Base-by-base conservation (phyloP, 2,113 vertebrate genomes). In the Siniperca knerii region DNA sequence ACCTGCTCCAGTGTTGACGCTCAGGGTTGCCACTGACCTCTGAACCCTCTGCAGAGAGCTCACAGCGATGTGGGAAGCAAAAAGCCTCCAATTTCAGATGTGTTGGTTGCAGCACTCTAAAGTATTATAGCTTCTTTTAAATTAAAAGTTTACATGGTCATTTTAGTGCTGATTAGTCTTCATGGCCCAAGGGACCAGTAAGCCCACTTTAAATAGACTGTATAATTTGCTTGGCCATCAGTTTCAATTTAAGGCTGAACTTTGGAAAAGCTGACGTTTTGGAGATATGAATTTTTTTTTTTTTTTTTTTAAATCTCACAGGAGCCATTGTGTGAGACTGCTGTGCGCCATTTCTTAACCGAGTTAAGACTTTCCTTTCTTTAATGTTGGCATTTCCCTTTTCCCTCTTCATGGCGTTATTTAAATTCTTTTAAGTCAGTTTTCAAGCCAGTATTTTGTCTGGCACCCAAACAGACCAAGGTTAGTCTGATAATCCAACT, bases 111-210 rank as follows among this genome's bases (percentile, higher is more conserved):
- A 37, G 48, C n/a, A 0, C 23, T 58, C 5, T 55, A 1, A 25
- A 15, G 48, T 15, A 20, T 54, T 35, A 4, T 23, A 8, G 62
- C 54, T 65, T 60, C 44, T 57, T 71, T 69, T 23, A 44, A 73
- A 33, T 55, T 33, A 16, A 84, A 67, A n/a, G 16, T 85, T 29
- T 2, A 50, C 65, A 44, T 33, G 44, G 44, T 64, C 4, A 37
- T 79, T 74, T 72, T 21, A 65, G 16, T 23, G 60, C 58, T 72
- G 70, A 83, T 72, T 80, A 64, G 52, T 35, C 73, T 76, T 29
- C 20, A 54, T 61, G 33, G 77, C 71, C 77, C 6, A 3, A n/a
- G 67, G 81, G 66, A 46, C n/a, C 64, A 83, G 76, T 23, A n/a
- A 44, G 52, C 33, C 11, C 68, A 71, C 35, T 72, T 62, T 35